Evolutionary conservation across 64 coral and sea anemone genomes (phyloP).

Genomic region (Exaiptasia diaphana): DNA sequence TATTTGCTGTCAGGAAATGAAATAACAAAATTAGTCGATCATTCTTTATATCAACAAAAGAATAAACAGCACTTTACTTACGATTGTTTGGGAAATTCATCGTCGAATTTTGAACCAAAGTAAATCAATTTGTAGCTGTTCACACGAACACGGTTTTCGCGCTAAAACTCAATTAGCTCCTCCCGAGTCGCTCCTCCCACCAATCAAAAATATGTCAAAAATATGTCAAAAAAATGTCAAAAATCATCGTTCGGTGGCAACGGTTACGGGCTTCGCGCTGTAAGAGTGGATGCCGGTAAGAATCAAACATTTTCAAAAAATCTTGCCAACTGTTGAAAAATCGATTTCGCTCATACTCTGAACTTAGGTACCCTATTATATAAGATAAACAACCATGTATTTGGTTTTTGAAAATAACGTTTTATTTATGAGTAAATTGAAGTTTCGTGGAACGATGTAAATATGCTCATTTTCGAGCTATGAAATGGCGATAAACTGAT

Average conservation of each 20-base stretch:
- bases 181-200: background rate
- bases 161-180: background rate
- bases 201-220: background rate
- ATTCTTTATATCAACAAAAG: background rate
- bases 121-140: background rate
- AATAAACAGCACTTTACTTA: background rate
- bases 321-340: too few species aligned
- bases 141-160: background rate
- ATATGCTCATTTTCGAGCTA: too few species aligned
- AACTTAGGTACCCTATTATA: too few species aligned
- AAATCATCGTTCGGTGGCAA: background rate
- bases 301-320: too few species aligned
- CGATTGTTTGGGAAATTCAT: slow-evolving; percentile 1
- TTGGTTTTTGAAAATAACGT: too few species aligned
- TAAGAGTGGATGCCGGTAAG: too few species aligned
- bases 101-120: background rate
- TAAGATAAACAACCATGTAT: too few species aligned
- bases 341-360: too few species aligned
- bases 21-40: background rate
- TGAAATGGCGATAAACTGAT: too few species aligned
- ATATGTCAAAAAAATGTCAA: background rate
- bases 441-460: background rate
- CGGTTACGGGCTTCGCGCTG: background rate
- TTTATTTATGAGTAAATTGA: too few species aligned
- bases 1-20: slow-evolving; percentile 4